These are phyloP conservation scores for Magallana nippona DNA, from an alignment of 2,888 invertebrate genomes.

Conservation along the genomic window DNA sequence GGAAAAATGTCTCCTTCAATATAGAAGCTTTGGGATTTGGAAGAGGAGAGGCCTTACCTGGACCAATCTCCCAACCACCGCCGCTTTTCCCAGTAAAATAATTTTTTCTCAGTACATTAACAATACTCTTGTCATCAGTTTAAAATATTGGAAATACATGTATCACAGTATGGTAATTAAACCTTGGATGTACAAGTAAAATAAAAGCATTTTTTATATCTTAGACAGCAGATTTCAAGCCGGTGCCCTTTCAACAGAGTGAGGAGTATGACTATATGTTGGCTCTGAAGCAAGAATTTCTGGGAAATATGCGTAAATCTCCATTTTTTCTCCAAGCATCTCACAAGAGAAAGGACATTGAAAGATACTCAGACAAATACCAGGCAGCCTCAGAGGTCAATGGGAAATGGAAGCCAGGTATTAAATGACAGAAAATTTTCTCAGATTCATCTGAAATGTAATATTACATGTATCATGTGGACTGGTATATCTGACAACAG, in stretches of 20 bases:
- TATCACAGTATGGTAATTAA: background rate
- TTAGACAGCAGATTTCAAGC: conserved; percentile 80
- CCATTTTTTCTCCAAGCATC: conserved; percentile 70
- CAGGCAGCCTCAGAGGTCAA: conserved; percentile 67
- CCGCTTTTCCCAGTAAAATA: conserved; percentile 75
- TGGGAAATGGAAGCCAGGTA: conserved; percentile 70
- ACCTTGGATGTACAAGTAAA: background rate
- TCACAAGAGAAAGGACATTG: conserved; percentile 77
- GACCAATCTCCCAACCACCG: conserved; percentile 75
- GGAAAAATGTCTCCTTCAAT: conserved; percentile 76
- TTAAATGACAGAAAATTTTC: too few relatives aligned
- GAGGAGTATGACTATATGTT: conserved; percentile 78
- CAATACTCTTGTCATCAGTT: background rate
- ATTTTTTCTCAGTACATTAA: background rate
- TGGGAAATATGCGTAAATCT: conserved; percentile 77
- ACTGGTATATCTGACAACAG: too few relatives aligned
- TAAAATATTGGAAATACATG: background rate
- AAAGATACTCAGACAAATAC: conserved; percentile 81
- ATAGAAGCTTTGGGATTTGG: conserved; percentile 77
- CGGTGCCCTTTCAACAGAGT: conserved; percentile 78
- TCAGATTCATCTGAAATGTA: too few relatives aligned
- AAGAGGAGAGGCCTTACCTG: conserved; percentile 74
- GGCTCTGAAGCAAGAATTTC: conserved; percentile 79
- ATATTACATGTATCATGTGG: too few relatives aligned
- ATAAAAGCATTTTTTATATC: conserved; percentile 38